These are phyloP conservation scores for Alosa sapidissima DNA, from an alignment of 2,797 vertebrate species.

Conservation along the genomic window DNA sequence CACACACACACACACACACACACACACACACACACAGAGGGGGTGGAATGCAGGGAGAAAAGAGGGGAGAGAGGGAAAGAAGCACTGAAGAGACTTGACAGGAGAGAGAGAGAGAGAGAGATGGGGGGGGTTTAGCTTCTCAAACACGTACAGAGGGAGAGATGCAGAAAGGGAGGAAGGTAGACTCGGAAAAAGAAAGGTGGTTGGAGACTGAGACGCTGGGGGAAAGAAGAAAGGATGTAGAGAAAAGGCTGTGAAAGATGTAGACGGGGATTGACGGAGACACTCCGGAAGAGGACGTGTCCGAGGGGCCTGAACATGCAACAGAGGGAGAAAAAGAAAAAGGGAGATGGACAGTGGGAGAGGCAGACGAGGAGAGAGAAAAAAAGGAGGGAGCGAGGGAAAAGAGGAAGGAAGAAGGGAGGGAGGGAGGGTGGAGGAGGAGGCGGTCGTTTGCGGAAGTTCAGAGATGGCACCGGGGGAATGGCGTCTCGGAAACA, in stretches of 20 bases:
- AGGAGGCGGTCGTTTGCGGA: slow-evolving; percentile 40
- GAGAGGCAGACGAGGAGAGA: slow-evolving; percentile 53
- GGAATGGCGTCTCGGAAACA: slow-evolving; percentile 70
- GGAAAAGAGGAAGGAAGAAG: slow-evolving; percentile 54
- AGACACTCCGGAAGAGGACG: neutral
- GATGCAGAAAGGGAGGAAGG: neutral
- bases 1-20: slow-evolving; percentile 12
- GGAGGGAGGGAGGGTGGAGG: slow-evolving; percentile 56
- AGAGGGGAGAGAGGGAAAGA: neutral
- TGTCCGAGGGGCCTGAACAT: neutral
- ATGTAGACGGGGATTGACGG: neutral
- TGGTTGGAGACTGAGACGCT: neutral
- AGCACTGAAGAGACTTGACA: slow-evolving; percentile 21
- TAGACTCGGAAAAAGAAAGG: neutral
- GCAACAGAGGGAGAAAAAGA: neutral
- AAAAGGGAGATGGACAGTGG: slow-evolving; percentile 30
- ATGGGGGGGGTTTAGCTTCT: neutral
- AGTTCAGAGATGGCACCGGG: slow-evolving; percentile 67
- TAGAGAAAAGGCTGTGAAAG: neutral
- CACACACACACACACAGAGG: neutral
- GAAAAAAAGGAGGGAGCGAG: neutral
- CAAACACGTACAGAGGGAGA: neutral
- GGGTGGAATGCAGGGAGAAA: neutral
- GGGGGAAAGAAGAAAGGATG: neutral
- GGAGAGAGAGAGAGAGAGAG: neutral